phyloP scores from a whole-genome alignment of 2,113 vertebrate species.

The Bos indicus region DNA sequence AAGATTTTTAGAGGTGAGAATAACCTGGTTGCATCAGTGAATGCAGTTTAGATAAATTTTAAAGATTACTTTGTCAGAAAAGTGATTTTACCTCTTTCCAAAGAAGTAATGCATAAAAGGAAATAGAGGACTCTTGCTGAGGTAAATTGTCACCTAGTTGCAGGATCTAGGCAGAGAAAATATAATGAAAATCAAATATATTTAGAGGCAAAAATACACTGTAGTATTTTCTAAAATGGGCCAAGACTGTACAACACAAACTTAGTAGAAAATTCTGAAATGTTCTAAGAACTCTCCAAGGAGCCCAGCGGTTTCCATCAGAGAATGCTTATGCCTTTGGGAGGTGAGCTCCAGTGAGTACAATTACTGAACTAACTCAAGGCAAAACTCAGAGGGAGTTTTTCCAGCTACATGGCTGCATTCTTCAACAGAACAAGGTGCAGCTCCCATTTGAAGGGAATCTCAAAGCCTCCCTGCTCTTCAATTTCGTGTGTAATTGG shows the following conservation, averaged over 20 bases:
- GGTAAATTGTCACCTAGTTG: constrained; percentile 60
- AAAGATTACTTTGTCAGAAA: constrained; percentile 50
- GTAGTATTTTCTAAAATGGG: constrained; percentile 62
- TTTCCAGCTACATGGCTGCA: neutral
- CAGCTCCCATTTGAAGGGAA: neutral
- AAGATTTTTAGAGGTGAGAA: neutral
- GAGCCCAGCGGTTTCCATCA: neutral
- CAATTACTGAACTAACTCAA: neutral
- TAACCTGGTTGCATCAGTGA: neutral
- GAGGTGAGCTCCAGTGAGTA: neutral
- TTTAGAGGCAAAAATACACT: constrained; percentile 50
- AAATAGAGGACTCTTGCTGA: constrained; percentile 46
- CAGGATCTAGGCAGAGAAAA: constrained; percentile 31
- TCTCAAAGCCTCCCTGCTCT: neutral
- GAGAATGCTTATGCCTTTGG: neutral
- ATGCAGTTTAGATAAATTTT: constrained; percentile 24
- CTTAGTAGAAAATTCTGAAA: constrained; percentile 27
- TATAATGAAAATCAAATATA: constrained; percentile 58
- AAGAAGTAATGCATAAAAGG: constrained; percentile 40
- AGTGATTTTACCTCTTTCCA: constrained; percentile 44
- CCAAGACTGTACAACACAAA: constrained; percentile 27
- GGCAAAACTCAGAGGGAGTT: neutral
- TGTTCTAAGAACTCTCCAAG: neutral
- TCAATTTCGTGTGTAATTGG: neutral
- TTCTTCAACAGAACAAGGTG: neutral